These are phyloP conservation scores for Monodelphis domestica DNA, from an alignment of 2,797 vertebrate species.

Conservation along the genomic window DNA sequence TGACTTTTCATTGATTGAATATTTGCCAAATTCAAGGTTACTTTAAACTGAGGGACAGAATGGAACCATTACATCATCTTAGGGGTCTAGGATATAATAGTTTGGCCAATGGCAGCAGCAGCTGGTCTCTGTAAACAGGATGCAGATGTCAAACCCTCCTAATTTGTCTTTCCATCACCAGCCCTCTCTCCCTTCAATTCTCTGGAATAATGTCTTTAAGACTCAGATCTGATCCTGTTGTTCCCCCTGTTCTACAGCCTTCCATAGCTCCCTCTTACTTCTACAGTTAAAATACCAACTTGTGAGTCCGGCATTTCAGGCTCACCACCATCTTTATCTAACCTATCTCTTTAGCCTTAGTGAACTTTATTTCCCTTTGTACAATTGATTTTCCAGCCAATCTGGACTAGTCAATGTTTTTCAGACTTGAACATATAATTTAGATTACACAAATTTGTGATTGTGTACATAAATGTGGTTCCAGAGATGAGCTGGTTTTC, in stretches of 20 bases:
- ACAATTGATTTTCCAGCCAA: background rate
- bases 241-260: background rate
- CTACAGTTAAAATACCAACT: background rate
- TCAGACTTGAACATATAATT: too few species aligned
- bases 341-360: background rate
- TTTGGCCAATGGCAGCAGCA: background rate
- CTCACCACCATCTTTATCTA: background rate
- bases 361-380: background rate
- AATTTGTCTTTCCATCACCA: background rate
- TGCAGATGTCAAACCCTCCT: background rate
- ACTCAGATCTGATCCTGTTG: background rate
- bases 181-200: background rate
- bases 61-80: background rate
- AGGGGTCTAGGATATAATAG: too few species aligned
- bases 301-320: background rate
- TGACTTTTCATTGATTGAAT: background rate
- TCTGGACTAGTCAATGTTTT: background rate
- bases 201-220: background rate
- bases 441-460: slow-evolving; percentile 12
- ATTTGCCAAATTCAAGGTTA: background rate
- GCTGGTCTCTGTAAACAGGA: background rate
- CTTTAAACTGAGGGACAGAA: background rate
- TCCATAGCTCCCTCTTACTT: background rate
- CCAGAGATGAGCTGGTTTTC: background rate
- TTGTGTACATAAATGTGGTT: background rate